Evolutionary conservation across 2,797 vertebrate species (phyloP), one percentile per base, ranked within the genome.

Genomic region (Crotalus adamanteus): DNA sequence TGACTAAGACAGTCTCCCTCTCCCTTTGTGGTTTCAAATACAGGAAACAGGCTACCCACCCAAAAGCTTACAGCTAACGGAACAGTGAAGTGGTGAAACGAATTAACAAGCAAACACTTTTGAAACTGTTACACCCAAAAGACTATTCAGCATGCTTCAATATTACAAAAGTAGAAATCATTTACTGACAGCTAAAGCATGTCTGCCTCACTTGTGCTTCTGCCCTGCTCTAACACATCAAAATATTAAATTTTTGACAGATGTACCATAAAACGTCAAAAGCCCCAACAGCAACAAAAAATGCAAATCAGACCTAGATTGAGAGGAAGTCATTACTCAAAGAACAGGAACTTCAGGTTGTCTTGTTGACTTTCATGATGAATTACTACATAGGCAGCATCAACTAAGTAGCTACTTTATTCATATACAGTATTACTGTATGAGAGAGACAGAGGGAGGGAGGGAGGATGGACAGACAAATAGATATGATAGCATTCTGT

Each of bases 11-110:
- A 96, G 90, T 28, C 83, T 87, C 93, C 95, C 57, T 92, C 94
- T 92, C 96, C 96, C 94, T 94, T 96, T 97, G 97, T 92, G 97
- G 97, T 97, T 96, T 97, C 93, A 94, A 95, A 94, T 94, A 96
- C 97, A 97, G 97, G 97, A 97, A 97, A 95, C 93, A 95, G 94
- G 95, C 92, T 86, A 47, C 86, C 95, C 95, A 97, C 91, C 87
- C 94, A 87, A 22, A 57, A 51, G 87, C 91, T 93, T 92, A 95
- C 87, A 95, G 94, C 94, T 93, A 96, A 96, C 92, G 94, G 95
- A 91, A 95, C 92, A 93, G 94, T 69, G 73, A 63, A 91, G 78
- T 91, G 37, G 95, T 93, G 92, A 91, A 92, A 93, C 78, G 93
- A 93, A 86, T 78, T 42, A 42, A 37, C 73, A 78, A 78, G 18